phyloP scores from a whole-genome alignment of 2,113 vertebrate genomes.

The Mormoops blainvillei region DNA sequence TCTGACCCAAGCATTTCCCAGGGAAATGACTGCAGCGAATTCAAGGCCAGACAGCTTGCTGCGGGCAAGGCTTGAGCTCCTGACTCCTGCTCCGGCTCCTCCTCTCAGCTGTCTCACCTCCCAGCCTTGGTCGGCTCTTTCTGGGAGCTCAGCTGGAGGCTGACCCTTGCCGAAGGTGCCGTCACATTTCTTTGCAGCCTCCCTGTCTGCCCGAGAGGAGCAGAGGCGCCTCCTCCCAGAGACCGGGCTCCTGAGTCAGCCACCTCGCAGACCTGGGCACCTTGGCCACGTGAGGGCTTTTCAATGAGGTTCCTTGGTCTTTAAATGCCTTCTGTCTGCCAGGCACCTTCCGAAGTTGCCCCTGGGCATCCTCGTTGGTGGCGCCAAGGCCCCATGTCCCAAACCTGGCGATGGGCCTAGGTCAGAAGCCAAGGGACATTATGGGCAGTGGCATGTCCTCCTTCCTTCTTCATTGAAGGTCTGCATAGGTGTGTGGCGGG shows the following conservation, averaged over 20 bases:
- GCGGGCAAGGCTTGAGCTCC: background rate
- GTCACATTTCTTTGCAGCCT: fast-evolving
- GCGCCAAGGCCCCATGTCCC: too few relatives aligned
- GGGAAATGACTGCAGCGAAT: background rate
- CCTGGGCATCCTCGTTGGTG: fast-evolving
- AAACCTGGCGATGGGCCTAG: background rate
- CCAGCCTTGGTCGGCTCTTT: fast-evolving
- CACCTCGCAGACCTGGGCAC: fast-evolving
- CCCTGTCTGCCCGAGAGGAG: background rate
- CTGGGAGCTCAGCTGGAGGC: background rate
- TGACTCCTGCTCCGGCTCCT: too few relatives aligned
- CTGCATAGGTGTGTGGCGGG: too few relatives aligned
- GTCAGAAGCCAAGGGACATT: background rate
- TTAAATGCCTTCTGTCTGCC: background rate
- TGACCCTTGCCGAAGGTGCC: background rate
- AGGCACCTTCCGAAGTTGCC: background rate
- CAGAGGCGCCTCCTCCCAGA: fast-evolving
- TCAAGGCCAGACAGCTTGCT: background rate
- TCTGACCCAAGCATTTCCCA: background rate
- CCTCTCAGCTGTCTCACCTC: background rate
- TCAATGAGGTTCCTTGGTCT: background rate
- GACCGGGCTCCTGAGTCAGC: fast-evolving
- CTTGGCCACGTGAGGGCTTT: background rate
- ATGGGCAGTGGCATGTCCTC: background rate
- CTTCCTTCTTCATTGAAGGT: background rate